Conservation (phyloP, 2,797 vertebrate species). For the Crenuchus spilurus region DNA sequence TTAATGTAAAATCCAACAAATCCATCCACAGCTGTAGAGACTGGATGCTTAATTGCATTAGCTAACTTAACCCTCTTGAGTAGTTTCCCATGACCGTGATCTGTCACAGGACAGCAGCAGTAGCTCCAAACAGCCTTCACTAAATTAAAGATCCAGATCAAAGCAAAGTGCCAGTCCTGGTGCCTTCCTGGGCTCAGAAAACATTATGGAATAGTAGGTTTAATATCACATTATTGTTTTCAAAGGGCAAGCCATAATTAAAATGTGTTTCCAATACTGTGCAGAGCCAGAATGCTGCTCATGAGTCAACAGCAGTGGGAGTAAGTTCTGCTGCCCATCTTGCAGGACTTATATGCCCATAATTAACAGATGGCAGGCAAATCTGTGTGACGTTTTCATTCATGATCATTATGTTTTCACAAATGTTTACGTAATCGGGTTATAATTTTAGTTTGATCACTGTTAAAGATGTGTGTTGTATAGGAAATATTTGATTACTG, state of each 20-base stretch:
- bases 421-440: neutral
- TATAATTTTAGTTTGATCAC: constrained; percentile 14
- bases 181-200: neutral
- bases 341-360: constrained; percentile 26
- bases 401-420: constrained; percentile 25
- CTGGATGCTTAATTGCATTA: constrained; percentile 49
- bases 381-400: constrained; percentile 39
- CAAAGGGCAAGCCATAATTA: constrained; percentile 15
- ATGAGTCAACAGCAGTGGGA: constrained; percentile 46
- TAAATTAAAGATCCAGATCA: neutral
- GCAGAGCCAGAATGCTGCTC: constrained; percentile 14
- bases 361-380: constrained; percentile 50
- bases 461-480: neutral
- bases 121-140: neutral
- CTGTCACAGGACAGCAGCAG: constrained; percentile 33
- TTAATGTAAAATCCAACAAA: neutral
- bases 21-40: constrained; percentile 19
- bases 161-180: neutral
- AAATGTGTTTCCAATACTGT: constrained; percentile 14
- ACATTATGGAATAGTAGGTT: neutral
- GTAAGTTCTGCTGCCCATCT: constrained; percentile 29
- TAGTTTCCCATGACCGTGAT: constrained; percentile 45
- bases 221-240: constrained; percentile 1
- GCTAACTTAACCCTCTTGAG: constrained; percentile 36
- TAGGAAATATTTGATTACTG: neutral